Evolutionary conservation across 1,140 invertebrate species (phyloP).

Genomic region (Pygmarrhopalites habei): DNA sequence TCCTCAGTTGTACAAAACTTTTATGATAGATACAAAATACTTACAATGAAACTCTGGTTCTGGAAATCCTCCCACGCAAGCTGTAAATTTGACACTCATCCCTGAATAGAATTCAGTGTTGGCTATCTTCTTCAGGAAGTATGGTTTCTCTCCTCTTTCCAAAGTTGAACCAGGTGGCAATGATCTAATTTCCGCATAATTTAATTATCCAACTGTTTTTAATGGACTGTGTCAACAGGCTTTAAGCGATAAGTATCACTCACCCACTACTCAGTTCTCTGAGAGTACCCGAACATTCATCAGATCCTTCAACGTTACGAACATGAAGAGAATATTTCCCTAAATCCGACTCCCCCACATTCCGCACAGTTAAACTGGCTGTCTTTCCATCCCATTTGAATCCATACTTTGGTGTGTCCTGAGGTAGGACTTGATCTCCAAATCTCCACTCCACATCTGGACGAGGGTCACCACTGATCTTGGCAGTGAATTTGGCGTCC

Average conservation of each 20-base stretch:
- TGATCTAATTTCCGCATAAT: too few relatives aligned
- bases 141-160: slow-evolving; percentile 70
- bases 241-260: too few relatives aligned
- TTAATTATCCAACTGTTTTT: too few relatives aligned
- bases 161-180: not conserved
- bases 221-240: too few relatives aligned
- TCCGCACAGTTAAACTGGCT: slow-evolving; percentile 15
- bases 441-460: slow-evolving; percentile 76
- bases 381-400: slow-evolving; percentile 60
- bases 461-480: slow-evolving; percentile 66
- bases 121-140: slow-evolving; percentile 80
- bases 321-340: slow-evolving; percentile 71
- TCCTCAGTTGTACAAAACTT: too few relatives aligned
- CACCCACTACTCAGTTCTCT: slow-evolving; percentile 42
- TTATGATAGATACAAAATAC: too few relatives aligned
- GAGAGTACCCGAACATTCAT: slow-evolving; percentile 62
- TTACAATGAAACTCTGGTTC: slow-evolving; percentile 77
- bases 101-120: slow-evolving; percentile 79
- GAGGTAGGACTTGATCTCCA: slow-evolving; percentile 46
- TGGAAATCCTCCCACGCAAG: slow-evolving; percentile 73
- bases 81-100: slow-evolving; percentile 79
- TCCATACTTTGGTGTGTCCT: slow-evolving; percentile 62
- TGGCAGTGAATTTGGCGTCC: slow-evolving; percentile 71
- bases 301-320: slow-evolving; percentile 70
- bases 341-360: slow-evolving; percentile 50